These are phyloP conservation scores for Leptinotarsa tumamoca DNA, from an alignment of 2,888 invertebrate genomes.

Conservation along the genomic window DNA sequence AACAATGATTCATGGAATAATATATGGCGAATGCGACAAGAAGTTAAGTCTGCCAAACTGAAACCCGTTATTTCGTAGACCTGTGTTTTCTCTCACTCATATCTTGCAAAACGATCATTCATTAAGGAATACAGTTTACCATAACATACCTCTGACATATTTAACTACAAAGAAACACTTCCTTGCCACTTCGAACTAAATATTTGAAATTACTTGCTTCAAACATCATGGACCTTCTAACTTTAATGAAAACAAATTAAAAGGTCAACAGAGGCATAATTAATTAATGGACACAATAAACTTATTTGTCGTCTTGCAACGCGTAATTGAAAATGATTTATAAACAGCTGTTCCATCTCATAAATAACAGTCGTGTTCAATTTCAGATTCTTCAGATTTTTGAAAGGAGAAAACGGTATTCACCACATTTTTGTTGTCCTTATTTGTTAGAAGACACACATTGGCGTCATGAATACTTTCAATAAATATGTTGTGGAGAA, in stretches of 20 bases:
- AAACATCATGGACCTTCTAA: constrained; percentile 15
- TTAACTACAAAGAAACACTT: background rate
- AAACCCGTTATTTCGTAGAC: too few species aligned
- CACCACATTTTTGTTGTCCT: constrained; percentile 17
- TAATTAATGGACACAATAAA: constrained; percentile 49
- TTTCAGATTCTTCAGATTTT: constrained; percentile 43
- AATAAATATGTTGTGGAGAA: constrained; percentile 20
- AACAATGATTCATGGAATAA: too few species aligned
- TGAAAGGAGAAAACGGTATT: constrained; percentile 38
- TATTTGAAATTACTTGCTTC: background rate
- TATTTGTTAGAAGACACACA: constrained; percentile 10
- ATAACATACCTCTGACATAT: background rate
- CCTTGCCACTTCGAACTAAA: background rate
- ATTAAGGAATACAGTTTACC: background rate
- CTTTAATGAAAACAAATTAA: constrained; percentile 31
- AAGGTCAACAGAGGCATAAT: constrained; percentile 40
- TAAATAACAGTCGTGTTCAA: constrained; percentile 40
- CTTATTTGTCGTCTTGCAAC: constrained; percentile 49
- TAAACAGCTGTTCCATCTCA: constrained; percentile 44
- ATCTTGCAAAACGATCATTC: too few species aligned
- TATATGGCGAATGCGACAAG: too few species aligned
- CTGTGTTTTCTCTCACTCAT: too few species aligned
- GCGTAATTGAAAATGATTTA: constrained; percentile 51
- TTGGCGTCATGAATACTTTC: constrained; percentile 13
- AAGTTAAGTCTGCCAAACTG: too few species aligned